Base-by-base conservation (phyloP, 2,888 invertebrate species). In the Parapristionchus giblindavisi region DNA sequence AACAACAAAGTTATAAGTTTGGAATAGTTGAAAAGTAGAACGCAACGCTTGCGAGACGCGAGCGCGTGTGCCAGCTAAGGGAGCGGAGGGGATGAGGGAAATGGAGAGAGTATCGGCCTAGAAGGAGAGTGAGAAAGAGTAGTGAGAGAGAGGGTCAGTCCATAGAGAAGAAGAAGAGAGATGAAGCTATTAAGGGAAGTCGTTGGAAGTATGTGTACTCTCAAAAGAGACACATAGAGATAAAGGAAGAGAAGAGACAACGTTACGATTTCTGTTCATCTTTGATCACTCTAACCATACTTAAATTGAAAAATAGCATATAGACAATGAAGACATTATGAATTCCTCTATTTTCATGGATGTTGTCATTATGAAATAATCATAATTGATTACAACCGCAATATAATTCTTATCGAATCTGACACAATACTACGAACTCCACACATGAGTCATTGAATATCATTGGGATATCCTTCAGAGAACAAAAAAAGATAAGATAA, bases 31-130 rank as follows among this genome's bases (percentile, higher is more conserved):
- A 65, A 68, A 68, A 48, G 68, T n/a, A 36, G 68, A 34, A 68
- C 68, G 68, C 68, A 36, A 68, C 68, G 68, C 68, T 34, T 24
- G 24, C 32, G 52, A 27, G 68, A 66, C 68, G 68, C 68, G 68
- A 32, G 27, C 24, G 66, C 34, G 5, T 4, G 6, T 29, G 34
- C 34, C 51, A 27, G 11, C 68, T 52, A n/a, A 48, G 34, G 24
- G 24, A 8, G 56, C 56, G 56, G 56, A 56, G 70, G 70, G 40
- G 21, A 38, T 56, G 40, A 21, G 38, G 56, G 27, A n/a, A 36
- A 24, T 17, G 40, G 29, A 17, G n/a, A n/a, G n/a, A n/a, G n/a
- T n/a, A n/a, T n/a, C n/a, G n/a, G n/a, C n/a, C n/a, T n/a, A n/a
- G n/a, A n/a, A n/a, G n/a, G n/a, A n/a, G n/a, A n/a, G n/a, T n/a